phyloP scores from a whole-genome alignment of 2,113 vertebrate genomes.

The Puntigrus tetrazona region DNA sequence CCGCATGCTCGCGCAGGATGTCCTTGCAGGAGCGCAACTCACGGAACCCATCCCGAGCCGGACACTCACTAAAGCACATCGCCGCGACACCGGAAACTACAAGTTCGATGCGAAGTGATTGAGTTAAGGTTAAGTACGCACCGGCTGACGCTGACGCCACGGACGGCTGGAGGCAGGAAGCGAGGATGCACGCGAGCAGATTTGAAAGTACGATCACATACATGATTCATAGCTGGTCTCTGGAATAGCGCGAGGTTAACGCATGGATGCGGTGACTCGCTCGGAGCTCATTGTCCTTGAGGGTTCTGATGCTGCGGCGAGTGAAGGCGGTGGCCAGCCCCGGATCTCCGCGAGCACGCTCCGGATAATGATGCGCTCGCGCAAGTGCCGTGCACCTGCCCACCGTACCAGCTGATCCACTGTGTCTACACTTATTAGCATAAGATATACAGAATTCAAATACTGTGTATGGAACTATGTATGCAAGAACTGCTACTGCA shows the following conservation, averaged over 20 bases:
- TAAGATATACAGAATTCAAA: not conserved
- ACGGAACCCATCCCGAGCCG: not conserved
- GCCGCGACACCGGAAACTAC: not conserved
- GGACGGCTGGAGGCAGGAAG: conserved; percentile 71
- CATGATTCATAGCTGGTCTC: conserved; percentile 83
- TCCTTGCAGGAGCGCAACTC: conserved; percentile 34
- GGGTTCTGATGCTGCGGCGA: conserved; percentile 61
- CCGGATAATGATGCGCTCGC: conserved; percentile 52
- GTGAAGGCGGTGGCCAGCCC: conserved; percentile 75
- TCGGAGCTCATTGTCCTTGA: conserved; percentile 71
- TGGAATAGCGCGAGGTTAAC: conserved; percentile 73
- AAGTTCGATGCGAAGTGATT: not conserved
- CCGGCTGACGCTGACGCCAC: conserved; percentile 74
- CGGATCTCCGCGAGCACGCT: conserved; percentile 58
- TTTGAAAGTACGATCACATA: conserved; percentile 78
- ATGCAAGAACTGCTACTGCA: not conserved
- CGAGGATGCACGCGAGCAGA: conserved; percentile 76
- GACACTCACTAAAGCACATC: not conserved
- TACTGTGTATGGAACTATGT: not conserved
- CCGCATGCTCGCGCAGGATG: not conserved
- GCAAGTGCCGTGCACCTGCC: conserved; percentile 35
- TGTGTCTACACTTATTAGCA: not conserved
- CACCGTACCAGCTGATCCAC: not conserved
- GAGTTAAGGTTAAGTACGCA: conserved; percentile 64
- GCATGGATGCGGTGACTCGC: conserved; percentile 68